phyloP scores from a whole-genome alignment of 2,888 invertebrate species.

The Morpho deidamia region DNA sequence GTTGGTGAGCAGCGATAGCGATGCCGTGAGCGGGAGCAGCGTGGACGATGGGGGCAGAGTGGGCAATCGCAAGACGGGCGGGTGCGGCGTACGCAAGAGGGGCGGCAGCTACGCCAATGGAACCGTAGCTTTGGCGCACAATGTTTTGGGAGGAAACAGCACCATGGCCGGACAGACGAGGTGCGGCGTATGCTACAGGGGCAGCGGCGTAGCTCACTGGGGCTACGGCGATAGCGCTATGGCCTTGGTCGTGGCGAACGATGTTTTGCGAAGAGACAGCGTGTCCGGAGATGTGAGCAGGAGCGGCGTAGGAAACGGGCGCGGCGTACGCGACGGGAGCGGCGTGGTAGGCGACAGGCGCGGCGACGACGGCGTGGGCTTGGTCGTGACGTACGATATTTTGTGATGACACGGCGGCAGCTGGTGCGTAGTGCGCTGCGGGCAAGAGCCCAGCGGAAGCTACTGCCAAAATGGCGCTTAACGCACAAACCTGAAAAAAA shows the following conservation, averaged over 20 bases:
- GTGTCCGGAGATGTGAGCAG: slow-evolving; percentile 49
- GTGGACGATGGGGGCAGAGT: slow-evolving; percentile 16
- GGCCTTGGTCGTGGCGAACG: slow-evolving; percentile 19
- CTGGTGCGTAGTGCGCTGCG: slow-evolving; percentile 48
- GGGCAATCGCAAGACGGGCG: slow-evolving; percentile 36
- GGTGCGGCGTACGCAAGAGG: slow-evolving; percentile 25
- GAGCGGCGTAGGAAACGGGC: slow-evolving; percentile 7
- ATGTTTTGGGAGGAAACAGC: slow-evolving; percentile 57
- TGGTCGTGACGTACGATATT: slow-evolving; percentile 51
- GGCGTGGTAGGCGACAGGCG: slow-evolving; percentile 7
- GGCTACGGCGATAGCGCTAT: slow-evolving; percentile 29
- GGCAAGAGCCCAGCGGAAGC: slow-evolving; percentile 39
- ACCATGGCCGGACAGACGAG: slow-evolving; percentile 44
- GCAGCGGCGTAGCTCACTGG: slow-evolving; percentile 23
- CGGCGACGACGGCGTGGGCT: slow-evolving; percentile 26
- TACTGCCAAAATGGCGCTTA: slow-evolving; percentile 39
- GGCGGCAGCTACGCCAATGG: slow-evolving; percentile 21
- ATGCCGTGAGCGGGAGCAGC: slow-evolving; percentile 33
- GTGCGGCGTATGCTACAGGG: slow-evolving; percentile 9
- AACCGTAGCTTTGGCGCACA: slow-evolving; percentile 46
- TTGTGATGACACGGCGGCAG: slow-evolving; percentile 49
- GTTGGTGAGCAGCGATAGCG: not conserved
- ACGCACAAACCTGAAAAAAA: not conserved
- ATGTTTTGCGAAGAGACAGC: slow-evolving; percentile 45
- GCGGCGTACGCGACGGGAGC: slow-evolving; percentile 12